Evolutionary conservation across 2,888 invertebrate species (phyloP).

Genomic region (Protodeltote pygarga): DNA sequence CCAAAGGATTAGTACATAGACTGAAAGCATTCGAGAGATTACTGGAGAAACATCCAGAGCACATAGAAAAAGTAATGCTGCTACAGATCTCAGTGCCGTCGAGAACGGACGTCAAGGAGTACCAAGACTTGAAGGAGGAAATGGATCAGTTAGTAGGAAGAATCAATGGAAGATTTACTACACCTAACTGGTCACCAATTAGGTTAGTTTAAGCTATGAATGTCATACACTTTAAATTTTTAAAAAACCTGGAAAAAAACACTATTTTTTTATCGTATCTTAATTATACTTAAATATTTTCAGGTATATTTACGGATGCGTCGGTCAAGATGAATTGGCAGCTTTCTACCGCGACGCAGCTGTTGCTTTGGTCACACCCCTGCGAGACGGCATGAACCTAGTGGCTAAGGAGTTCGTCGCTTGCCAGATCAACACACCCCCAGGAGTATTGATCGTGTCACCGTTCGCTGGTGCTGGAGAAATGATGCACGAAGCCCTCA

Average conservation of each 20-base stretch:
- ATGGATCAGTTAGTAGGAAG: constrained; percentile 96
- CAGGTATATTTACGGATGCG: constrained; percentile 94
- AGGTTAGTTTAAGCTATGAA: constrained; percentile 79
- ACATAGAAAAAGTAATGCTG: constrained; percentile 93
- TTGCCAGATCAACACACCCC: constrained; percentile 94
- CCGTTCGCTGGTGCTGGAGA: constrained; percentile 97
- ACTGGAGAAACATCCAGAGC: constrained; percentile 94
- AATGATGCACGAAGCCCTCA: constrained; percentile 97
- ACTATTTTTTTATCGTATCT: neutral
- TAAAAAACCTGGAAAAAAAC: no score
- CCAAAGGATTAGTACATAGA: constrained; percentile 94
- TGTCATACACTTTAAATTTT: neutral
- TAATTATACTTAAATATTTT: constrained; percentile 11
- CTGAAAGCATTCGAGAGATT: constrained; percentile 94
- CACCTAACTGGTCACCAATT: constrained; percentile 97
- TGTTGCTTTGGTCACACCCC: constrained; percentile 94
- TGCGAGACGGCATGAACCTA: constrained; percentile 96
- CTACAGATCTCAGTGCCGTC: constrained; percentile 96
- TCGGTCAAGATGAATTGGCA: constrained; percentile 94
- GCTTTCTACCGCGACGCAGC: constrained; percentile 95
- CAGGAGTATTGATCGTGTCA: constrained; percentile 95
- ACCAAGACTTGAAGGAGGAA: constrained; percentile 95
- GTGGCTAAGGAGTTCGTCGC: constrained; percentile 97
- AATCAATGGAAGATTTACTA: constrained; percentile 96
- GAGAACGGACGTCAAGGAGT: constrained; percentile 95